phyloP scores from a whole-genome alignment of 2,888 invertebrate species.

The Stenodera caucasica region DNA sequence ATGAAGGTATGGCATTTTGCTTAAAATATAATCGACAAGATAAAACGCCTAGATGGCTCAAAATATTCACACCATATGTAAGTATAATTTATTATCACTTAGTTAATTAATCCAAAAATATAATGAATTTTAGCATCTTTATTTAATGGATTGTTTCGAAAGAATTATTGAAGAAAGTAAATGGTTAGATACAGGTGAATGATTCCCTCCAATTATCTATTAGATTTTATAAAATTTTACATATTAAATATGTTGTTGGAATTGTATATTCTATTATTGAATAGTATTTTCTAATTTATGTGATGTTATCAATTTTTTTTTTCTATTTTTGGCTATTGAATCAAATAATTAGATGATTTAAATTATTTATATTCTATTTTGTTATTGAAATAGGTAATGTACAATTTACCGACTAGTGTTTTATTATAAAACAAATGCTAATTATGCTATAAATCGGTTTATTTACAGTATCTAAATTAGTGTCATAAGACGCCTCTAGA shows the following conservation, averaged over 20 bases:
- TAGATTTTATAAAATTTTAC: conserved; percentile 14
- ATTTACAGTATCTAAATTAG: too few species aligned
- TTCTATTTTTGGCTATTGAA: background rate
- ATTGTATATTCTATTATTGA: conserved; percentile 25
- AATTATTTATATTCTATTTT: too few species aligned
- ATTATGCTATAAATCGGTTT: too few species aligned
- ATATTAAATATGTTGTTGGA: conserved; percentile 28
- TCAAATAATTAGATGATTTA: too few species aligned
- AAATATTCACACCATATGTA: conserved; percentile 88
- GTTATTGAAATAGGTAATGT: too few species aligned
- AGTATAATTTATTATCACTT: conserved; percentile 57
- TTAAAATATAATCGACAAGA: conserved; percentile 83
- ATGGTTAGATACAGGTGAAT: conserved; percentile 82
- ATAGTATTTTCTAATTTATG: conserved; percentile 27
- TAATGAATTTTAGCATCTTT: conserved; percentile 71
- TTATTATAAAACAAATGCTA: too few species aligned
- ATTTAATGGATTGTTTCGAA: conserved; percentile 93
- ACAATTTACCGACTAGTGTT: too few species aligned
- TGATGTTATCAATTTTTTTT: conserved; percentile 16
- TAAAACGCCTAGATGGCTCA: conserved; percentile 80
- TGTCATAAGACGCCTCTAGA: too few species aligned
- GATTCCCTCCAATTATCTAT: conserved; percentile 50
- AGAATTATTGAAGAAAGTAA: conserved; percentile 90
- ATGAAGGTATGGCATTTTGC: conserved; percentile 89
- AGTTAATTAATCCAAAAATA: conserved; percentile 14